These are phyloP conservation scores for Drosophila neocordata DNA, from an alignment of 1,140 invertebrate species.

Conservation along the genomic window DNA sequence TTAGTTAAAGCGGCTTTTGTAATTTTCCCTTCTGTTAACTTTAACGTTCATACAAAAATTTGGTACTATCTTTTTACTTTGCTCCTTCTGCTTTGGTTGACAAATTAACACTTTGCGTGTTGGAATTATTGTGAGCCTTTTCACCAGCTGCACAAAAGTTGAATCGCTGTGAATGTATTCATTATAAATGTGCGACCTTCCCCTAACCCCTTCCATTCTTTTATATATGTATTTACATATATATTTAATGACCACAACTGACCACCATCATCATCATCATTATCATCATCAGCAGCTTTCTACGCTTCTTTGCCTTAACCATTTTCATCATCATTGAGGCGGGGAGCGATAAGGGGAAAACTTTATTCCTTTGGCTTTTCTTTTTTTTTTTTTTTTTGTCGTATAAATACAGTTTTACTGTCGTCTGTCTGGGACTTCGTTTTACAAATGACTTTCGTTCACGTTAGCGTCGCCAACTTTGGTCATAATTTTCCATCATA, in stretches of 20 bases:
- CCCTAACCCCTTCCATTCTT: not conserved
- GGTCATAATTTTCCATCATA: constrained; percentile 71
- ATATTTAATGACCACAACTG: constrained; percentile 48
- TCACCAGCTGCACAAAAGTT: constrained; percentile 26
- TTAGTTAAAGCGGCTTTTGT: not conserved
- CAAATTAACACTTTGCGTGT: constrained; percentile 65
- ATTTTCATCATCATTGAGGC: too few species aligned
- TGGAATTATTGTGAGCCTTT: constrained; percentile 36
- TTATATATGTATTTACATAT: constrained; percentile 7
- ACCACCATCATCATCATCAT: constrained; percentile 25
- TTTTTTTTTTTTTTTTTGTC: constrained; percentile 23
- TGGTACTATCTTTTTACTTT: constrained; percentile 7
- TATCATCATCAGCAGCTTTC: not conserved
- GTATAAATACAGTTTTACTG: not conserved
- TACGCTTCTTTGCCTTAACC: not conserved
- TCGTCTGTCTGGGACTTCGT: constrained; percentile 20
- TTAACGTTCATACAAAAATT: not conserved
- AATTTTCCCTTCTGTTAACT: too few species aligned
- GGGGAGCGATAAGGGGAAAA: not conserved
- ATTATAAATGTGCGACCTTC: constrained; percentile 46
- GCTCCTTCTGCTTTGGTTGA: constrained; percentile 21
- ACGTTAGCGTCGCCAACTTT: constrained; percentile 59
- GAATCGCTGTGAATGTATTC: constrained; percentile 15
- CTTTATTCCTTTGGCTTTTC: constrained; percentile 3
- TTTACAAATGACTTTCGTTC: constrained; percentile 70